Percentiles rank a stretch among this genome's conserved stretches.
These are phyloP conservation scores for Pogonocichla stellata DNA, from an alignment of 2,113 vertebrate genomes.

Conservation along the genomic window DNA sequence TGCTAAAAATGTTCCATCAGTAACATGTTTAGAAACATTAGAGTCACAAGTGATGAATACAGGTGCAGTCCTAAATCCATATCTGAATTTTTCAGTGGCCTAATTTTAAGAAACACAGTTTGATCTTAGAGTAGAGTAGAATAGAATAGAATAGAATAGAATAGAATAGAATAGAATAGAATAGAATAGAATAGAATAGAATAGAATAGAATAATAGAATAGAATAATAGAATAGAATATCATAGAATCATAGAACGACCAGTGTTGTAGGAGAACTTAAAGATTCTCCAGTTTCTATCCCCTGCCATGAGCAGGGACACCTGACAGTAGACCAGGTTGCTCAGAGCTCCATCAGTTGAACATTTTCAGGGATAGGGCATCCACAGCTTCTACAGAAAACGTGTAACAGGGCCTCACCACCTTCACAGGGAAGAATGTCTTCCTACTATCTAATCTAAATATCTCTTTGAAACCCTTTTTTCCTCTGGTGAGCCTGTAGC, in stretches of 20 bases:
- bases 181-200: no score
- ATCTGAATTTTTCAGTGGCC: not conserved
- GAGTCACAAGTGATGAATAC: not conserved
- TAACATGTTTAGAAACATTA: not conserved
- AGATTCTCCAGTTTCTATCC: not conserved
- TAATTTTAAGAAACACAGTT: not conserved
- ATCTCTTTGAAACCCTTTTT: not conserved
- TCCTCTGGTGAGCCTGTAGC: not conserved
- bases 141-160: no score
- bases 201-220: no score
- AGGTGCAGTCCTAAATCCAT: not conserved
- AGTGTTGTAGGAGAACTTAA: not conserved
- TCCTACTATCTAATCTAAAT: not conserved
- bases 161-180: no score
- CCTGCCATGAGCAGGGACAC: not conserved
- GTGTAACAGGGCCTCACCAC: not conserved
- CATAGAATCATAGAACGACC: not conserved
- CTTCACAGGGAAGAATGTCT: not conserved
- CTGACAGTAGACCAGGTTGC: not conserved
- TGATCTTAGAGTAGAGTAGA: no score
- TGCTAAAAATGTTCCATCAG: not conserved
- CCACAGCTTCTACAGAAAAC: not conserved
- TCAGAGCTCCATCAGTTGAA: not conserved
- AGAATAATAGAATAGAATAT: no score
- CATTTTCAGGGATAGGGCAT: not conserved